phyloP scores from a whole-genome alignment of 1,140 invertebrate genomes.

The Berghia stephanieae region DNA sequence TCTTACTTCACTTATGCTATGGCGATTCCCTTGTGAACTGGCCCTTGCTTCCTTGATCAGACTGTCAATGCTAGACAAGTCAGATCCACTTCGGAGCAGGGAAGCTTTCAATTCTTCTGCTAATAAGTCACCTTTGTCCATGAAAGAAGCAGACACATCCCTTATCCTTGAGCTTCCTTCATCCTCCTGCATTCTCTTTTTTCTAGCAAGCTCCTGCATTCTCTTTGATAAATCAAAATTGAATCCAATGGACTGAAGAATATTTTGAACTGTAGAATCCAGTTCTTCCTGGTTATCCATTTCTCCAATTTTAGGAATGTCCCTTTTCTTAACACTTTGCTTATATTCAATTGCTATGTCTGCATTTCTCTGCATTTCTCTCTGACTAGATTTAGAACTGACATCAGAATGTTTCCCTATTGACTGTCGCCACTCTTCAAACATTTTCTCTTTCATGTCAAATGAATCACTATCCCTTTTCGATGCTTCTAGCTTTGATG shows the following conservation, averaged over 20 bases:
- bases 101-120: constrained; percentile 27
- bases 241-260: constrained; percentile 65
- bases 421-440: constrained; percentile 37
- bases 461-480: constrained; percentile 15
- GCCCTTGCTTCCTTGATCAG: constrained; percentile 19
- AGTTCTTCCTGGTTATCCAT: constrained; percentile 39
- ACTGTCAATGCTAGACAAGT: not conserved
- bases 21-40: not conserved
- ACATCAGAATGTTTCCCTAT: not conserved
- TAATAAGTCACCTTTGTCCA: constrained; percentile 45
- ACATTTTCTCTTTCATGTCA: constrained; percentile 37
- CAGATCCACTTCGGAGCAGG: not conserved
- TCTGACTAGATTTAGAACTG: not conserved
- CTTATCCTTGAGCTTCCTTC: constrained; percentile 42
- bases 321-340: constrained; percentile 18
- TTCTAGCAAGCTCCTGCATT: constrained; percentile 62
- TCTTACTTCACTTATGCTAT: too few species aligned
- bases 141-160: constrained; percentile 58
- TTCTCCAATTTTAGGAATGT: not conserved
- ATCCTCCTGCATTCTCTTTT: constrained; percentile 44
- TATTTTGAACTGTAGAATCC: constrained; percentile 64
- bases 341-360: not conserved
- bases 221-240: constrained; percentile 65
- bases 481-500: not conserved
- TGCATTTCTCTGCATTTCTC: not conserved